Evolutionary conservation across 2,113 vertebrate species (phyloP), one percentile per base, ranked within the genome.

Genomic region (Mus pahari): DNA sequence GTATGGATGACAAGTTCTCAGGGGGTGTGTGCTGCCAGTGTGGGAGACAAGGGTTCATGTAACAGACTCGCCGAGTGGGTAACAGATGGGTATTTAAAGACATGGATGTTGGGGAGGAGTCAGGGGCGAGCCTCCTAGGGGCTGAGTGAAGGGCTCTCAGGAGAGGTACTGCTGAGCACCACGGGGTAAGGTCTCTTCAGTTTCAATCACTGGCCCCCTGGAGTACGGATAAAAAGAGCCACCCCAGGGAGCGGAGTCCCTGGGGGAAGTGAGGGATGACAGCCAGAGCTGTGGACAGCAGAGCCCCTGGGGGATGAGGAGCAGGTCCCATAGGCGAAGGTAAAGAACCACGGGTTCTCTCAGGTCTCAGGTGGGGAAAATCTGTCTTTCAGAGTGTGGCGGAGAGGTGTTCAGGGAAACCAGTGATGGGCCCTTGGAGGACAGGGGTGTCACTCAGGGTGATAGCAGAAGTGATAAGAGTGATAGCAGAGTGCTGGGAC

Each of bases 41-140:
- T 73, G 68, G 91, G 95, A 77, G 78, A 78, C 48, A 19, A 73
- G 77, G 17, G 39, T 42, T 86, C 66, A 36, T 42, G 75, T 60
- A 86, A 55, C 4, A 86, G 77, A 81, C 11, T 48, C 79, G 26
- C 70, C 31, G 74, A 86, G 64, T 58, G 70, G 90, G 86, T 60
- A 82, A 89, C 90, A 86, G 88, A 68, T 92, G 92, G 92, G 1
- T 86, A 53, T 86, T 79, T 84, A 39, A 78, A 92, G 91, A 91
- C 36, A 11, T 26, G 71, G 74, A 55, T 89, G 60, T 36, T n/a
- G 50, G 31, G 70, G 66, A 75, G 91, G 17, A 82, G 83, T 42
- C 71, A 73, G 83, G 89, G 92, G 86, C n/a, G 74, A n/a, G 39
- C 62, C 68, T 89, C 82, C 87, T 58, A 71, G 73, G 42, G 45